Evolutionary conservation across 2,113 vertebrate genomes (phyloP).

Genomic region (Cavia aperea): DNA sequence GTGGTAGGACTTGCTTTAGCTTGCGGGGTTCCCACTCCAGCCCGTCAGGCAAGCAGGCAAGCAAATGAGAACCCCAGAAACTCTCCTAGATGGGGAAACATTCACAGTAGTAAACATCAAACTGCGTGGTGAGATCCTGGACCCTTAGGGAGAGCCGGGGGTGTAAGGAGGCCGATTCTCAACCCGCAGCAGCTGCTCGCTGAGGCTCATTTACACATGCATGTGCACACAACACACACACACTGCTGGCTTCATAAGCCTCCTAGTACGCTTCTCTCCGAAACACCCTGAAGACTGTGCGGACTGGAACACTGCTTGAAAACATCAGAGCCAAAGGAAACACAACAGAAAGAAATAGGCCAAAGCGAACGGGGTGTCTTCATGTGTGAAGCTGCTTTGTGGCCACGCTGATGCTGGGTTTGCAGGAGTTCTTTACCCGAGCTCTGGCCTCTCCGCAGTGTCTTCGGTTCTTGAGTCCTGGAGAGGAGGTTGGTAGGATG

Average conservation of each 20-base stretch:
- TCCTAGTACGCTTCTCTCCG: neutral
- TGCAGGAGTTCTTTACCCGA: neutral
- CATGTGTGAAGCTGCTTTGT: neutral
- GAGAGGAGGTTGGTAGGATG: too few relatives aligned
- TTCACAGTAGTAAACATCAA: neutral
- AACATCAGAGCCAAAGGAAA: constrained; percentile 20
- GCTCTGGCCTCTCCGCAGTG: neutral
- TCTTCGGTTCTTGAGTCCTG: neutral
- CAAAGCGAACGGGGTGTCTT: neutral
- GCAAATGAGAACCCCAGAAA: neutral
- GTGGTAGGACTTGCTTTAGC: neutral
- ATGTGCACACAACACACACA: neutral
- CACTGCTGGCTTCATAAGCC: neutral
- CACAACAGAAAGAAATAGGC: neutral
- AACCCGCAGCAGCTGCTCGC: accelerated
- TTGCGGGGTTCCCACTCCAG: neutral
- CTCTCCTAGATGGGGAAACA: neutral
- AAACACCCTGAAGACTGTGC: neutral
- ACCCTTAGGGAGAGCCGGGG: accelerated
- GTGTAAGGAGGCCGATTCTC: neutral
- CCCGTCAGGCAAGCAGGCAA: neutral
- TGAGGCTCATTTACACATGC: accelerated
- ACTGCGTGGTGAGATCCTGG: neutral
- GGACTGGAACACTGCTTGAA: too few relatives aligned
- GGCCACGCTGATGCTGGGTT: neutral